Evolutionary conservation across 1,140 invertebrate species (phyloP).

Genomic region (Aphidius gifuensis): DNA sequence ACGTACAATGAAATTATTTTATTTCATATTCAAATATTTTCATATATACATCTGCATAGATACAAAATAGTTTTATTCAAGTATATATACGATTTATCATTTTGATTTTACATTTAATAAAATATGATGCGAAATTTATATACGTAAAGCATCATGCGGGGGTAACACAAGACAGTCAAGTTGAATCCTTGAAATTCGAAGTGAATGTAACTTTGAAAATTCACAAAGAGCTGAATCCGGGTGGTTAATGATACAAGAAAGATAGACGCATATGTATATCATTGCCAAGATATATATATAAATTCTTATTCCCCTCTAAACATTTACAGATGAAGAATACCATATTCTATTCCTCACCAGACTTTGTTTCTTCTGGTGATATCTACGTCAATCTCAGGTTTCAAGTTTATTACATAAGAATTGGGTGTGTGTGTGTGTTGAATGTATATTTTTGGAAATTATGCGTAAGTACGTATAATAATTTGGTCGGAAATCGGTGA

Average conservation of each 20-base stretch:
- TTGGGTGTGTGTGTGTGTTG: slow-evolving; percentile 32
- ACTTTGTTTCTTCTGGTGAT: not conserved
- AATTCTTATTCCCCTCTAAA: not conserved
- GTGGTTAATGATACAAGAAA: slow-evolving; percentile 41
- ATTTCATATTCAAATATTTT: too few species aligned
- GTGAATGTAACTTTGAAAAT: not conserved
- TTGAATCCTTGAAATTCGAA: too few species aligned
- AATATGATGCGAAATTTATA: too few species aligned
- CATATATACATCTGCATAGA: too few species aligned
- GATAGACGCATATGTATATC: slow-evolving; percentile 29
- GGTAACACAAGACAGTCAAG: too few species aligned
- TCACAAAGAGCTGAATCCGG: slow-evolving; percentile 30
- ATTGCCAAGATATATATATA: slow-evolving; percentile 4
- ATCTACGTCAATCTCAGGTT: slow-evolving; percentile 34
- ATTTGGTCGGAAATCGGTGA: slow-evolving; percentile 41
- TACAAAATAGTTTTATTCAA: too few species aligned
- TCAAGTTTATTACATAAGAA: slow-evolving; percentile 14
- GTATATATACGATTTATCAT: too few species aligned
- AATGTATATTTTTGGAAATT: slow-evolving; percentile 36
- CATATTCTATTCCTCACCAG: not conserved
- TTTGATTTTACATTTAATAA: too few species aligned
- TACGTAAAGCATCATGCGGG: too few species aligned
- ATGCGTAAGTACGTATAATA: slow-evolving; percentile 50
- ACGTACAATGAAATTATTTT: too few species aligned
- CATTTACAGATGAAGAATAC: not conserved